Evolutionary conservation across 2,888 invertebrate species (phyloP), one percentile per base, ranked within the genome.

Genomic region (Ecliptopera silaceata): DNA sequence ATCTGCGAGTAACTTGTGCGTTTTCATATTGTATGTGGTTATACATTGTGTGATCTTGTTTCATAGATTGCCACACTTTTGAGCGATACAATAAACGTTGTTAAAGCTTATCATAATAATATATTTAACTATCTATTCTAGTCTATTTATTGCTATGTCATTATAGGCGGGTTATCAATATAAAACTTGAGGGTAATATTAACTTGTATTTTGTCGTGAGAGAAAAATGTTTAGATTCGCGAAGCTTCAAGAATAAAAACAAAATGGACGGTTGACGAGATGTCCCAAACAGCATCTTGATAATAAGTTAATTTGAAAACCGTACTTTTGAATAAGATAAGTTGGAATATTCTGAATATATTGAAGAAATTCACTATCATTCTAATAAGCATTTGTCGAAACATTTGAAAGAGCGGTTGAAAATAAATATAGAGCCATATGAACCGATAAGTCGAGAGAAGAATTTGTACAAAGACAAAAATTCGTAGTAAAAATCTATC

Each of bases 111-210:
- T 59, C 38, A 59, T 66, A 66, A 56, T 59, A 64, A 73, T 79
- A 84, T 85, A 85, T 85, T 84, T 84, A 77, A 82, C 82, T 89
- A 88, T 80, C 85, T 88, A 88, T 80, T 85, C 87, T 89, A 88
- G 75, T 71, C 80, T 89, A 90, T 89, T 89, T 91, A 91, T 91
- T 91, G 90, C 91, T 91, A 90, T 88, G 80, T 88, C 86, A 85
- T 83, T n/a, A 86, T 90, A 90, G 89, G 89, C 90, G 90, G 90
- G 90, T 83, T 86, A 82, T 86, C 76, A 82, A 84, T 87, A 82
- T 81, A 79, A 80, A 76, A 69, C 74, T 79, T 76, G 79, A 82
- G 80, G 79, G 75, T 75, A 85, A 86, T 58, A 22, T 63, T 56
- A 59, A 56, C 8, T 57, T 64, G 60, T 66, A 60, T 36, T 34